phyloP scores from a whole-genome alignment of 1,140 invertebrate species.

The Eriosoma lanigerum region DNA sequence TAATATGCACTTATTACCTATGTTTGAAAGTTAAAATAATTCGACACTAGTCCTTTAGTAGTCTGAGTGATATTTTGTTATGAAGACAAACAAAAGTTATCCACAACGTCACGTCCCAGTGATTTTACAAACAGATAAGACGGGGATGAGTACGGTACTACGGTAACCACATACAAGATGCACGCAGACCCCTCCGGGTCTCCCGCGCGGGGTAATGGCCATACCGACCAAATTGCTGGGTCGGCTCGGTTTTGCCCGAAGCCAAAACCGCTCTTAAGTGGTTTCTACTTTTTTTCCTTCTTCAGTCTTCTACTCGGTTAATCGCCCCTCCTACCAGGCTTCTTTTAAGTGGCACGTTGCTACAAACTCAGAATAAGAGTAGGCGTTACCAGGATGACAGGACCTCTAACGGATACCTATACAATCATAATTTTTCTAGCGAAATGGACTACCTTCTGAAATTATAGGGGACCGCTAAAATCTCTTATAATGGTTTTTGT shows the following conservation, averaged over 20 bases:
- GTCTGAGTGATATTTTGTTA: slow-evolving; percentile 30
- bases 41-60: slow-evolving; percentile 15
- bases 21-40: slow-evolving; percentile 24
- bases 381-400: slow-evolving; percentile 48
- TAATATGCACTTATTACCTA: background rate
- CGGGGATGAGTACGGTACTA: slow-evolving; percentile 30
- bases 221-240: slow-evolving; percentile 45
- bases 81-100: slow-evolving; percentile 49
- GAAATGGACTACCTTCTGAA: slow-evolving; percentile 50
- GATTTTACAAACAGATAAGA: slow-evolving; percentile 38
- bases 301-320: background rate
- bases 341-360: slow-evolving; percentile 47
- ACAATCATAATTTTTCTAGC: slow-evolving; percentile 45
- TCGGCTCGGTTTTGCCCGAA: slow-evolving; percentile 44
- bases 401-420: slow-evolving; percentile 33
- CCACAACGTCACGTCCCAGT: slow-evolving; percentile 29
- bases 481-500: slow-evolving; percentile 44
- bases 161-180: slow-evolving; percentile 25
- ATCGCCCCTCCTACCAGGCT: slow-evolving; percentile 30
- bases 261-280: slow-evolving; percentile 48
- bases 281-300: slow-evolving; percentile 25
- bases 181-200: slow-evolving; percentile 12
- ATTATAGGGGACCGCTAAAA: slow-evolving; percentile 41
- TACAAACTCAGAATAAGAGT: slow-evolving; percentile 38
- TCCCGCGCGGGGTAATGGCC: slow-evolving; percentile 40